Conservation (phyloP, 2,888 invertebrate genomes). For the Limnephilus lunatus region DNA sequence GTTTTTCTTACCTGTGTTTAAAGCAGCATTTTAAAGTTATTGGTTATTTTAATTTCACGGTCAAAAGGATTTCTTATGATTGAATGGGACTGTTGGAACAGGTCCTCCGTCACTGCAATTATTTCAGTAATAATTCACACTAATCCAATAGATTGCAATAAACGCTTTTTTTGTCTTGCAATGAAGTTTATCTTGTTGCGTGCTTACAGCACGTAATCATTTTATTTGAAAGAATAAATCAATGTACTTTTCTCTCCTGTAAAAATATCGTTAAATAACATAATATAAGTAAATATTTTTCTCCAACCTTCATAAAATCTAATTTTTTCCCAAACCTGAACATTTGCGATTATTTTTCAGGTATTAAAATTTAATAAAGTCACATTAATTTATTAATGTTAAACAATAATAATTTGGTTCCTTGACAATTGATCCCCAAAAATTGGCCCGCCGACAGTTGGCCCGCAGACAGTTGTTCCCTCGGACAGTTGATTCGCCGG, state of each 20-base stretch:
- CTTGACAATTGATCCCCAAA: no score
- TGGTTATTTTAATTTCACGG: slow-evolving; percentile 9
- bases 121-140: neutral
- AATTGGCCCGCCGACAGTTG: no score
- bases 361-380: no score
- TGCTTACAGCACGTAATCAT: neutral
- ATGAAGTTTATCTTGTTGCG: neutral
- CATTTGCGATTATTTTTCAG: no score
- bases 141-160: neutral
- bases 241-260: neutral
- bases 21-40: slow-evolving; percentile 11
- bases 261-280: no score
- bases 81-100: slow-evolving; percentile 21
- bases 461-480: no score
- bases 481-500: no score
- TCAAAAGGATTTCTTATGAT: slow-evolving; percentile 19
- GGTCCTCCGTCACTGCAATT: slow-evolving; percentile 9
- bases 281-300: no score
- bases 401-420: no score
- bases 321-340: no score
- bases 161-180: neutral
- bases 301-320: no score
- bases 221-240: neutral
- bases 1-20: slow-evolving; percentile 21
- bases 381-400: no score